Evolutionary conservation across 2,113 vertebrate species (phyloP).

Genomic region (Marcusenius ussheri): DNA sequence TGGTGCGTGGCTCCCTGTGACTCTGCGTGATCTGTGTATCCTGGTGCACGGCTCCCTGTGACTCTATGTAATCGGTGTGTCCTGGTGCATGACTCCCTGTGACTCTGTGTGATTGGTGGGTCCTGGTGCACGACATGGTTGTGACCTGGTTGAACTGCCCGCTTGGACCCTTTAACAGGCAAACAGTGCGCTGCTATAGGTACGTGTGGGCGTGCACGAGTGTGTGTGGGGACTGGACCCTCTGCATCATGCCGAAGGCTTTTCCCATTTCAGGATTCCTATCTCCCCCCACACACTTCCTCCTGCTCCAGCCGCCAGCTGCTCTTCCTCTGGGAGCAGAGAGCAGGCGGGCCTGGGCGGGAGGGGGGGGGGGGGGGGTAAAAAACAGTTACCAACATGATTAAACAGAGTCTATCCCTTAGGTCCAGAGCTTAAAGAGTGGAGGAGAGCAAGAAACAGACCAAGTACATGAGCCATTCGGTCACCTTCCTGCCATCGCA

Average conservation of each 20-base stretch:
- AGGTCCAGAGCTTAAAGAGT: background rate
- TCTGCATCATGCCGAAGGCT: constrained; percentile 31
- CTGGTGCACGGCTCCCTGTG: too few species aligned
- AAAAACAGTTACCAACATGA: background rate
- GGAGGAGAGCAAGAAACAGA: background rate
- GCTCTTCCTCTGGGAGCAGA: constrained; percentile 22
- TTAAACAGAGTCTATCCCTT: constrained; percentile 25
- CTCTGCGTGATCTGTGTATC: too few species aligned
- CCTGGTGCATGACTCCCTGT: too few species aligned
- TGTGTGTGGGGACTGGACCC: background rate
- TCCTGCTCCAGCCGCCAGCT: constrained; percentile 40
- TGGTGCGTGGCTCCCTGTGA: too few species aligned
- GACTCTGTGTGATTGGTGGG: too few species aligned
- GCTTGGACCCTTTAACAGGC: background rate
- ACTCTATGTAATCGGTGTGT: too few species aligned
- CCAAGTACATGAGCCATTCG: background rate
- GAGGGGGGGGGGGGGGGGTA: background rate
- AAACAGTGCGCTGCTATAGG: background rate
- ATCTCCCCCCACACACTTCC: constrained; percentile 54
- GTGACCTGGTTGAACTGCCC: background rate
- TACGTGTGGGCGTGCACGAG: background rate
- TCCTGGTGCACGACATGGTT: background rate
- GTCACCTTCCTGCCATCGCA: background rate
- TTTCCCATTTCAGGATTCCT: constrained; percentile 57
- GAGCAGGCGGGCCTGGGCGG: background rate